Evolutionary conservation across 1,140 invertebrate genomes (phyloP).

Genomic region (Maniola jurtina): DNA sequence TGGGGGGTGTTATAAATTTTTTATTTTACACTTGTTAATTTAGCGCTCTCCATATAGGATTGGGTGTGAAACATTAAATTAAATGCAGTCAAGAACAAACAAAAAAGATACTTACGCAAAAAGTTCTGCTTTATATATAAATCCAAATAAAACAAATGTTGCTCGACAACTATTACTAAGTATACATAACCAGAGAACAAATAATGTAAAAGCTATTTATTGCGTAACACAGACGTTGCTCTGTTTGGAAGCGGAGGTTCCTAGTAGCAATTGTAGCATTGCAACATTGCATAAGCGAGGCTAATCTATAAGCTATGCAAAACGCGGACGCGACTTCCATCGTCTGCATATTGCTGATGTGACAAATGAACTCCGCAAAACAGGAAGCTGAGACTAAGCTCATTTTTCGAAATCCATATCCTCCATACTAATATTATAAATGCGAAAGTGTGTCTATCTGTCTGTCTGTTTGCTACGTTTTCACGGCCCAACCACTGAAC

Average conservation of each 20-base stretch:
- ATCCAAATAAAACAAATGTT: neutral
- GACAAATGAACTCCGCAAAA: neutral
- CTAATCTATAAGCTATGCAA: constrained; percentile 10
- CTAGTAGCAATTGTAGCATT: neutral
- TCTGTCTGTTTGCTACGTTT: too few relatives aligned
- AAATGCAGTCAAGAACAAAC: too few relatives aligned
- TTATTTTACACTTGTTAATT: too few relatives aligned
- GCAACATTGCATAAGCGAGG: neutral
- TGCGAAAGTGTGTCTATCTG: too few relatives aligned
- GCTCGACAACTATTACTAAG: too few relatives aligned
- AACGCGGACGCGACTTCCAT: neutral
- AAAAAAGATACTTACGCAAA: too few relatives aligned
- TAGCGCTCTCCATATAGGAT: too few relatives aligned
- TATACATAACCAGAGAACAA: neutral
- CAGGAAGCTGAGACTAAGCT: constrained; percentile 1
- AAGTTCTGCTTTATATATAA: neutral
- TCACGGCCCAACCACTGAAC: too few relatives aligned
- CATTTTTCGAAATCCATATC: too few relatives aligned
- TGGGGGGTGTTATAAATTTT: too few relatives aligned
- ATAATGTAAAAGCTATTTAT: neutral
- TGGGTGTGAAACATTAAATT: too few relatives aligned
- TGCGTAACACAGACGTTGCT: constrained; percentile 4
- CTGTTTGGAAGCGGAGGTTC: neutral
- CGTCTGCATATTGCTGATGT: constrained; percentile 3
- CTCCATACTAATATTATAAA: too few relatives aligned